phyloP scores from a whole-genome alignment of 2,888 invertebrate species.

The Idaea dimidiata region DNA sequence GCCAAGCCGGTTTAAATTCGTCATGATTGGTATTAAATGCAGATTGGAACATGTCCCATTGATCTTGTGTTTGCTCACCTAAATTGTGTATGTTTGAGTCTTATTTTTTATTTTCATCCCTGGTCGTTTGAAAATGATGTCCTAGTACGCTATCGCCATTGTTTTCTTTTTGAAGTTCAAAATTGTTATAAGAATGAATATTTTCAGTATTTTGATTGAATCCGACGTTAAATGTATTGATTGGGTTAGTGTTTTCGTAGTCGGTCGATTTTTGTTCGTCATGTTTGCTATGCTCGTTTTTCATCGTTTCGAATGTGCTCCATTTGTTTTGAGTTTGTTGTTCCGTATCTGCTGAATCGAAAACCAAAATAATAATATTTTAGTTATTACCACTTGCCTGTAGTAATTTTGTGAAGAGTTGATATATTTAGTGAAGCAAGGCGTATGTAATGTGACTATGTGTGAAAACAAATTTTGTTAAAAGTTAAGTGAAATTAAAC shows the following conservation, averaged over 20 bases:
- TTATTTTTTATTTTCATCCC: constrained; percentile 19
- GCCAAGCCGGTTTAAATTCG: constrained; percentile 14
- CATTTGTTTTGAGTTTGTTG: constrained; percentile 30
- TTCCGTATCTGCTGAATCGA: constrained; percentile 35
- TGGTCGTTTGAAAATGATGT: constrained; percentile 15
- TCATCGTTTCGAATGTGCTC: constrained; percentile 18
- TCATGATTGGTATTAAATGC: constrained; percentile 18
- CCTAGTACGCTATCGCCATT: neutral
- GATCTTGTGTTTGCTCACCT: constrained; percentile 27
- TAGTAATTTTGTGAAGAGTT: neutral
- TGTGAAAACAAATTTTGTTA: too few species aligned
- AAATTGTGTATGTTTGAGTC: constrained; percentile 17
- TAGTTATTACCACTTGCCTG: neutral
- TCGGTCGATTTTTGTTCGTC: constrained; percentile 16
- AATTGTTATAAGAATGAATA: constrained; percentile 3
- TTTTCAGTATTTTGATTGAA: constrained; percentile 3
- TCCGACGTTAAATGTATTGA: neutral
- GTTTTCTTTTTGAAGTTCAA: neutral
- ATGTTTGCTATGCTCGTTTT: constrained; percentile 15
- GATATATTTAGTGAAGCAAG: neutral
- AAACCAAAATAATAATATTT: constrained; percentile 21
- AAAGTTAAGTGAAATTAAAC: too few species aligned
- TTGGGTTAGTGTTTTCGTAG: constrained; percentile 7
- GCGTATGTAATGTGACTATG: too few species aligned
- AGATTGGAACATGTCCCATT: constrained; percentile 9